Percentiles rank a stretch among this genome's conserved stretches.
phyloP scores from a whole-genome alignment of 1,140 invertebrate genomes.

The Palaemon carinicauda region DNA sequence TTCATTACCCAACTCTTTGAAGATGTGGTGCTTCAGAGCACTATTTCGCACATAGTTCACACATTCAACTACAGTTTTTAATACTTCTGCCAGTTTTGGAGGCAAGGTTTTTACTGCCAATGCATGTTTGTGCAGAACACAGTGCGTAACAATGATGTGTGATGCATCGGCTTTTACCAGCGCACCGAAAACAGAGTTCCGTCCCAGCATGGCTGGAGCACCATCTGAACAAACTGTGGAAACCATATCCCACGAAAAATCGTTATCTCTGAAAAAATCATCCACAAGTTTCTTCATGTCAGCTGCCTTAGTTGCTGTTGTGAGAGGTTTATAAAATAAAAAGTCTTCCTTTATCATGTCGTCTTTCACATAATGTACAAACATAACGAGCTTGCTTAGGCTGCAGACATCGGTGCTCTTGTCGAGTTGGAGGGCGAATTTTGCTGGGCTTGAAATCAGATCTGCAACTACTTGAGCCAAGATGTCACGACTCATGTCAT shows the following conservation, averaged over 20 bases:
- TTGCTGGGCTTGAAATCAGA: not conserved
- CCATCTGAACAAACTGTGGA: not conserved
- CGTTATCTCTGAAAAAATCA: too few species aligned
- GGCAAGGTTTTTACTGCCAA: constrained; percentile 25
- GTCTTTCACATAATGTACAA: constrained; percentile 23
- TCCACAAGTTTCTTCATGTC: too few species aligned
- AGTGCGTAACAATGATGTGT: too few species aligned
- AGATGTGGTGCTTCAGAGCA: constrained; percentile 12
- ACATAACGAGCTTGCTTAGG: not conserved
- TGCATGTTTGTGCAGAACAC: too few species aligned
- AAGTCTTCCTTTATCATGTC: constrained; percentile 12
- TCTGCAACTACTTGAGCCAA: too few species aligned
- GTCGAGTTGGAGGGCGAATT: constrained; percentile 7
- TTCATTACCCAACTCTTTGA: constrained; percentile 45
- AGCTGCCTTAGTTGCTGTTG: too few species aligned
- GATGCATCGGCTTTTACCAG: constrained; percentile 35
- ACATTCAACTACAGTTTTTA: constrained; percentile 21
- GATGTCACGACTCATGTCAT: too few species aligned
- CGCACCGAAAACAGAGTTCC: constrained; percentile 28
- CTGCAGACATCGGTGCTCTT: constrained; percentile 9
- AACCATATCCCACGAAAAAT: too few species aligned
- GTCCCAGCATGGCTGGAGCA: constrained; percentile 41
- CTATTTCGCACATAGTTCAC: constrained; percentile 18
- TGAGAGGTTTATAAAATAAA: too few species aligned
- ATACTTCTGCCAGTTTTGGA: constrained; percentile 40